These are phyloP conservation scores for Eupithecia insigniata DNA, from an alignment of 2,888 invertebrate species.

Conservation along the genomic window DNA sequence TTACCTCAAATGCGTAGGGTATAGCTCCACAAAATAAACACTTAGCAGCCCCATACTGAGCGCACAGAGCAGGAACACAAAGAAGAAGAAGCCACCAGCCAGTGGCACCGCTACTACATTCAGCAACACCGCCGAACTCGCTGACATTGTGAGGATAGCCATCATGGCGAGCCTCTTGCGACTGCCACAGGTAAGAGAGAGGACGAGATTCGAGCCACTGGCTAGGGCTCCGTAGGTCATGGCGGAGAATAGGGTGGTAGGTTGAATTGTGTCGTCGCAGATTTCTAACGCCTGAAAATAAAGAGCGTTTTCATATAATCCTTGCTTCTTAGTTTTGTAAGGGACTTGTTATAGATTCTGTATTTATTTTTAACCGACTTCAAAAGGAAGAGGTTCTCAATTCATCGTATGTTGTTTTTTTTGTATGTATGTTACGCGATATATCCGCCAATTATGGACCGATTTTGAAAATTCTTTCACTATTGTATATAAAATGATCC, in stretches of 20 bases:
- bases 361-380: too few relatives aligned
- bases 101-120: conserved; percentile 69
- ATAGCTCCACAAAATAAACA: conserved; percentile 78
- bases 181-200: conserved; percentile 74
- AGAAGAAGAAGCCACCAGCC: conserved; percentile 77
- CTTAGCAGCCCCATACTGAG: conserved; percentile 77
- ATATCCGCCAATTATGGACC: too few relatives aligned
- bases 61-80: conserved; percentile 75
- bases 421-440: too few relatives aligned
- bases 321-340: background rate
- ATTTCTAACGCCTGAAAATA: conserved; percentile 59
- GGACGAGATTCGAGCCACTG: conserved; percentile 69
- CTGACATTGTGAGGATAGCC: conserved; percentile 63
- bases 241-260: conserved; percentile 74
- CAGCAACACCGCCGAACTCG: conserved; percentile 63
- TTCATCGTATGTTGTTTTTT: too few relatives aligned
- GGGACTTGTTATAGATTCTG: background rate
- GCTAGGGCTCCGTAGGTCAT: conserved; percentile 76
- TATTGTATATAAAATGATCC: too few relatives aligned
- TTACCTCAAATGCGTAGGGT: conserved; percentile 78
- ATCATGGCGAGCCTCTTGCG: conserved; percentile 75
- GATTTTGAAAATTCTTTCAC: too few relatives aligned
- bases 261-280: conserved; percentile 76
- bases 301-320: background rate
- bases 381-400: too few relatives aligned